A percentile compares a stretch with the other conserved stretches of the same genome.
Evolutionary conservation across 53 echinoderm and acorn worm species (phyloP).

Genomic region (Astropecten irregularis): DNA sequence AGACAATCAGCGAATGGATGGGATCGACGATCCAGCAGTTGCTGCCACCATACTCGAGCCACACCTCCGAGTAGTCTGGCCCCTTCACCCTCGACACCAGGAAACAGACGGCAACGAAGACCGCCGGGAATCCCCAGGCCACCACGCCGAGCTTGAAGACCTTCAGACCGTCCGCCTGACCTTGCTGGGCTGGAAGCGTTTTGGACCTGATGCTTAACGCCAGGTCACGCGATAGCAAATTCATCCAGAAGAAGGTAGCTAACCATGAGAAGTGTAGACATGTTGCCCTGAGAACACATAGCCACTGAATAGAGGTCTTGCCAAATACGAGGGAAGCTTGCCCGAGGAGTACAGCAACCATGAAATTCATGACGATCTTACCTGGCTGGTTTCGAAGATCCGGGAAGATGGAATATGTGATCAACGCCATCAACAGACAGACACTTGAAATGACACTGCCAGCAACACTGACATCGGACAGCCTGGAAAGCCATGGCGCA

Average conservation of each 20-base stretch:
- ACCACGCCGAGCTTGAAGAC: slow-evolving; percentile 19
- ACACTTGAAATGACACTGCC: neutral
- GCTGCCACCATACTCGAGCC: slow-evolving; percentile 15
- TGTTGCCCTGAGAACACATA: slow-evolving; percentile 46
- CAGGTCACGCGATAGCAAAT: slow-evolving; percentile 36
- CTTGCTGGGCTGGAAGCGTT: neutral
- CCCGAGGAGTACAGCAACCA: neutral
- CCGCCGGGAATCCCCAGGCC: slow-evolving; percentile 60
- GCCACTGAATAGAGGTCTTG: neutral
- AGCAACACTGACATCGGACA: neutral
- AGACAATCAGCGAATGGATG: slow-evolving; percentile 16
- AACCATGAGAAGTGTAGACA: slow-evolving; percentile 55
- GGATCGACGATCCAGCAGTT: slow-evolving; percentile 23
- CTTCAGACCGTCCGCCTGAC: neutral
- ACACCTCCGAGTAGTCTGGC: no score
- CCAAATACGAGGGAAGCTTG: neutral
- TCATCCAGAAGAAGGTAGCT: slow-evolving; percentile 63
- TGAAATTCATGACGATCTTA: slow-evolving; percentile 9
- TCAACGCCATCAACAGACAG: neutral
- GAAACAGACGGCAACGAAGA: slow-evolving; percentile 54
- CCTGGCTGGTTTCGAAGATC: slow-evolving; percentile 3
- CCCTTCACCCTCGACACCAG: slow-evolving; percentile 6
- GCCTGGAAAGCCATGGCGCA: neutral
- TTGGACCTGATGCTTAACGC: neutral
- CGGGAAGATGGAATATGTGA: slow-evolving; percentile 10